Evolutionary conservation across 2,113 vertebrate species (phyloP).

Genomic region (Mormyrus lacerda): DNA sequence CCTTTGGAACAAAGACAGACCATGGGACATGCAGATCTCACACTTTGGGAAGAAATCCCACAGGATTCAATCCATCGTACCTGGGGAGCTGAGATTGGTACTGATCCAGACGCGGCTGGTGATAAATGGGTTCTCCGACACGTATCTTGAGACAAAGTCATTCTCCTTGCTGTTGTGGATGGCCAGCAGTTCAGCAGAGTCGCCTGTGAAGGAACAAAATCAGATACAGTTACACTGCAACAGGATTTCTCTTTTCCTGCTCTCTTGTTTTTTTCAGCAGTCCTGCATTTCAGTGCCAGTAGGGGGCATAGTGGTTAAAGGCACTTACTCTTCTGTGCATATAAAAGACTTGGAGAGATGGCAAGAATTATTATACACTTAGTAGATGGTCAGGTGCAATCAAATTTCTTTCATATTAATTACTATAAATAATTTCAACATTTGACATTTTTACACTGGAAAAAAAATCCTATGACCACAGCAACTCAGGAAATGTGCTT

Average conservation of each 20-base stretch:
- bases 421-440: neutral
- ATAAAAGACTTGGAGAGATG: neutral
- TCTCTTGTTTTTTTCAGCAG: neutral
- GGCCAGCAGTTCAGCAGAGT: constrained; percentile 67
- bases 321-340: neutral
- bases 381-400: neutral
- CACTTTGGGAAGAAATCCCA: neutral
- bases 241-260: neutral
- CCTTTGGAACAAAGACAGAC: neutral
- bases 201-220: constrained; percentile 49
- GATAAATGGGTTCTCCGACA: constrained; percentile 68
- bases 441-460: neutral
- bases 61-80: constrained; percentile 45
- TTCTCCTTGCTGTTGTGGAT: constrained; percentile 79
- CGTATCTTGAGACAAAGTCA: constrained; percentile 70
- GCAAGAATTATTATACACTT: neutral
- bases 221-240: neutral
- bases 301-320: neutral
- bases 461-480: neutral
- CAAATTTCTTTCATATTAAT: neutral
- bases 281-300: neutral
- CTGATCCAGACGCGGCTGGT: constrained; percentile 82
- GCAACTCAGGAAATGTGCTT: neutral
- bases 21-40: neutral
- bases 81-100: constrained; percentile 47